A percentile compares a stretch with the other conserved stretches of the same genome.
phyloP scores from a whole-genome alignment of 2,888 invertebrate genomes.

The Sarcophaga carnaria region DNA sequence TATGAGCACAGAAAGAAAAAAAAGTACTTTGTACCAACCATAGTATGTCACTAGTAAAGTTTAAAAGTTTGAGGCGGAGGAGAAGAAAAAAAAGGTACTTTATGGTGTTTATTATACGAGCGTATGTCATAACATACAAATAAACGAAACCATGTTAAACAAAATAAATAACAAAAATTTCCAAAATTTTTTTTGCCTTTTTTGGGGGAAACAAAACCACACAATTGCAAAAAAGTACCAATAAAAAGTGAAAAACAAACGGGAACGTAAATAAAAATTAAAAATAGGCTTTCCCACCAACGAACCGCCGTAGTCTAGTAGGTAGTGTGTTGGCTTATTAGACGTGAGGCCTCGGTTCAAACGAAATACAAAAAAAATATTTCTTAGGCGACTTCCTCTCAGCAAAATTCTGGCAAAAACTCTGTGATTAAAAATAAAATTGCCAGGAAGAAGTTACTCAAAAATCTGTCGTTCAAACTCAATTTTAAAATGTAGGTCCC shows the following conservation, averaged over 20 bases:
- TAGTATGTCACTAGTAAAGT: neutral
- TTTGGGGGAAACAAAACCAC: slow-evolving; percentile 54
- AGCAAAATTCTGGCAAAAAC: no score
- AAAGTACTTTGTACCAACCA: slow-evolving; percentile 4
- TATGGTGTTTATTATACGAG: slow-evolving; percentile 45
- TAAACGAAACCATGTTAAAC: slow-evolving; percentile 65
- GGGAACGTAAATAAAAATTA: neutral
- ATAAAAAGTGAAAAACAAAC: neutral
- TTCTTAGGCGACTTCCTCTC: no score
- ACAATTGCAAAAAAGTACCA: slow-evolving; percentile 49
- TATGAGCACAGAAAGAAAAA: slow-evolving; percentile 43
- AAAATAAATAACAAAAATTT: slow-evolving; percentile 64
- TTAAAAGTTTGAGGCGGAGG: neutral
- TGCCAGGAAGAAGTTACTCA: no score
- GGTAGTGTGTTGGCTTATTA: no score
- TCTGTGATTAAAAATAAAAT: no score
- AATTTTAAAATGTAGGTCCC: no score
- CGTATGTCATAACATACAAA: slow-evolving; percentile 31
- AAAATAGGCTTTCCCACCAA: neutral
- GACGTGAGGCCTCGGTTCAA: no score
- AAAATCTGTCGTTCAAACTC: no score
- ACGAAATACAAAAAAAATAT: no score
- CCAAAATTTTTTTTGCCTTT: slow-evolving; percentile 13
- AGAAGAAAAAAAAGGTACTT: slow-evolving; percentile 20
- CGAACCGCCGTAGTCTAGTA: no score